Evolutionary conservation across 1,140 invertebrate genomes (phyloP), one percentile per base, ranked within the genome.

Genomic region (Harpegnathos saltator): DNA sequence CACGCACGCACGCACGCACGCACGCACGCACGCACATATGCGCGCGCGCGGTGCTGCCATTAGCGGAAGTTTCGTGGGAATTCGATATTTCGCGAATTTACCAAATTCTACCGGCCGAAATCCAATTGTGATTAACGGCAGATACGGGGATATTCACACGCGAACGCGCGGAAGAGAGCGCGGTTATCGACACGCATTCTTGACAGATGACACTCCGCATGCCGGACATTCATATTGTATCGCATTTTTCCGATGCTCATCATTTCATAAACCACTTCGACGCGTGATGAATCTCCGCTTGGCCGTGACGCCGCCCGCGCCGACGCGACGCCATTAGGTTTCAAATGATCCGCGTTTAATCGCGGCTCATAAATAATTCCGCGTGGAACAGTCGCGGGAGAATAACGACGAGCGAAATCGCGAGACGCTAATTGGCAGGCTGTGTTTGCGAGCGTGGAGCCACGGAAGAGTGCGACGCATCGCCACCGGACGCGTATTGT

Each of bases 41-140:
- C 24, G 38, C 17, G 5, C 15, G 24, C 14, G 29, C 38, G 38
- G 38, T 44, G 12, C 29, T 44, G 65, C 22, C 3, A 59, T 71
- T 78, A 78, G 66, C 17, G 19, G 29, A 38, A 77, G 69, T 52
- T 78, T 69, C 1, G 63, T 14, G 22, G 3, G 63, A 69, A 78
- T 69, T 22, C 14, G 33, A 69, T 69, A 71, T 80, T 80, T 80
- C 52, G 38, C 19, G 38, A 71, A 59, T 80, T 80, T 58, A 29
- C 33, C 65, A 22, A 69, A 69, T 71, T 58, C 19, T 26, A 3
- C 12, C 50, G 65, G 63, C 1, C 52, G 17, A 80, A 80, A 80
- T 80, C n/a, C 75, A 80, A 80, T 58, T 29, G 75, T 14, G 22
- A 80, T 80, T 80, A 80, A 80, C 22, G 61, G 65, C 73, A 78